These are phyloP conservation scores for Gortyna flavago DNA, from an alignment of 2,888 invertebrate genomes.

Conservation along the genomic window DNA sequence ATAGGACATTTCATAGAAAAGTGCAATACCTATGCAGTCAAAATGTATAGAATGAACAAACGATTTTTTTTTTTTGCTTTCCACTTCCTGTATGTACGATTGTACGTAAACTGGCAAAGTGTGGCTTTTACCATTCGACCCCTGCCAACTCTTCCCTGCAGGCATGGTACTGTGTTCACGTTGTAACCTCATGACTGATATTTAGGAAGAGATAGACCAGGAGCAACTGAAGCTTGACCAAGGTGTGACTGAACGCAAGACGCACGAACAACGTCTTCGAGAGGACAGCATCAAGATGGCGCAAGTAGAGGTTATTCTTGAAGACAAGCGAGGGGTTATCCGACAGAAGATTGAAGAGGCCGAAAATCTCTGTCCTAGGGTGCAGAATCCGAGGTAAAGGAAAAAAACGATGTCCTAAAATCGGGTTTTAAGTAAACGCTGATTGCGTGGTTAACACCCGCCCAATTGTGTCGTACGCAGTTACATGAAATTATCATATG, in stretches of 20 bases:
- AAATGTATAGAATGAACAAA: too few relatives aligned
- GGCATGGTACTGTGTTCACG: not conserved
- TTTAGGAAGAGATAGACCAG: slow-evolving; percentile 86
- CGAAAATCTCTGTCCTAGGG: slow-evolving; percentile 82
- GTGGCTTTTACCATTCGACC: not conserved
- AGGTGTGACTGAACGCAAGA: slow-evolving; percentile 74
- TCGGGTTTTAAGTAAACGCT: not conserved
- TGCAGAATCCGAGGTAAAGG: slow-evolving; percentile 86
- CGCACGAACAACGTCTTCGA: slow-evolving; percentile 76
- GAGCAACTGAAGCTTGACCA: slow-evolving; percentile 83
- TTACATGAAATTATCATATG: not conserved
- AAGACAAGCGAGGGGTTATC: slow-evolving; percentile 78
- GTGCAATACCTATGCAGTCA: too few relatives aligned
- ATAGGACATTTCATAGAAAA: too few relatives aligned
- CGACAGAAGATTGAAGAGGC: slow-evolving; percentile 81
- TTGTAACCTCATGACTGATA: slow-evolving; percentile 3
- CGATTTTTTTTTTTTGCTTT: too few relatives aligned
- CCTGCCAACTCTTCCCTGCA: not conserved
- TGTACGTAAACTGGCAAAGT: not conserved
- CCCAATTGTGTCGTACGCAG: not conserved
- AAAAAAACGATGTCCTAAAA: not conserved
- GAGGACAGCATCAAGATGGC: slow-evolving; percentile 84
- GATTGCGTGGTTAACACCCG: not conserved
- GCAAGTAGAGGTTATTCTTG: slow-evolving; percentile 79
- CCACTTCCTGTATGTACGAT: too few relatives aligned